Evolutionary conservation across 2,113 vertebrate species (phyloP), one percentile per base, ranked within the genome.

Genomic region (Hemichromis elongatus): DNA sequence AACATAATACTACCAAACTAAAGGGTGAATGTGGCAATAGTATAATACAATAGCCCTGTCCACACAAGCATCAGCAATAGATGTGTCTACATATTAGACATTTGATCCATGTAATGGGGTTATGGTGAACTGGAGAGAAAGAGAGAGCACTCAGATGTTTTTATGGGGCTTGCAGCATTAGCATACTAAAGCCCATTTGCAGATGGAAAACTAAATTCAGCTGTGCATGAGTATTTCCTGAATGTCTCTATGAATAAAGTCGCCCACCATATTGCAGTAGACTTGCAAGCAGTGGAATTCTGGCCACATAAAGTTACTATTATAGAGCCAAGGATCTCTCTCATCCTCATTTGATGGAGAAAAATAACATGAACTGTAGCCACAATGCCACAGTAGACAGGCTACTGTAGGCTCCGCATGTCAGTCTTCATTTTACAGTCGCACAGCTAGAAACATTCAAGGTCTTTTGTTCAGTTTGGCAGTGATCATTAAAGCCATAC

Each of bases 111-210:
- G 70, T 75, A 75, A 75, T 75, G 16, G 45, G 70, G 70, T 52
- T 75, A 52, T 50, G 75, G 85, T 80, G 56, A 70, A 86, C 52
- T 82, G 59, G 81, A 89, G 42, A 75, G 81, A 45, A n/a, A n/a
- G 83, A 88, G 83, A 54, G 63, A 7, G 84, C 77, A 83, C 89
- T 83, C 84, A 88, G 55, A 89, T 88, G 86, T 85, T 88, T 90
- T 92, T 80, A 86, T 88, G 77, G 54, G 68, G 63, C 88, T 83
- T 80, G 77, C 80, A 89, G 73, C 66, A 90, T 92, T 92, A 92
- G 81, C 89, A 92, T 90, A 85, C 87, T 57, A 86, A 86, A 92
- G 85, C 85, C 92, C 77, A 88, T 93, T 92, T 92, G 89, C 88
- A 92, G 89, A 91, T 86, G 89, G 81, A 91, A 86, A 88, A 89